Conservation (phyloP, 2,797 vertebrate species). For the Crenuchus spilurus region DNA sequence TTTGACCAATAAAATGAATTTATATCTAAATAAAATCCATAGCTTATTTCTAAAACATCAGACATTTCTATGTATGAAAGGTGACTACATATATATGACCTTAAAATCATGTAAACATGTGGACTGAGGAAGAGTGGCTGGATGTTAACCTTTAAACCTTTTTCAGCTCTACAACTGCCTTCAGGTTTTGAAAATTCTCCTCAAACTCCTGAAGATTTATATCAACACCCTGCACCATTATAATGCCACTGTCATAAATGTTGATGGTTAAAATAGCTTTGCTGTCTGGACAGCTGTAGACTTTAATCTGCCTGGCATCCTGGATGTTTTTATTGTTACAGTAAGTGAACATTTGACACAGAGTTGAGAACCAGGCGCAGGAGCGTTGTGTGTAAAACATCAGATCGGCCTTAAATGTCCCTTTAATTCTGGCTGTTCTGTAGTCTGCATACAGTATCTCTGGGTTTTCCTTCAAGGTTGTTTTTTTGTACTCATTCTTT, state of each 20-base stretch:
- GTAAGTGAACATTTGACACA: not conserved
- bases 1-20: too few species aligned
- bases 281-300: not conserved
- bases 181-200: not conserved
- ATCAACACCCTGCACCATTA: not conserved
- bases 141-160: too few species aligned
- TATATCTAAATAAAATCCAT: too few species aligned
- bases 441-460: not conserved
- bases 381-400: not conserved
- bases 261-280: not conserved
- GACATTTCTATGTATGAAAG: too few species aligned
- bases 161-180: not conserved
- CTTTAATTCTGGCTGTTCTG: not conserved
- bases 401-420: not conserved
- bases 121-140: too few species aligned
- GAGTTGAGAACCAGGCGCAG: not conserved
- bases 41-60: too few species aligned
- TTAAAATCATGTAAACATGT: too few species aligned
- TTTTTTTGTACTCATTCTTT: not conserved
- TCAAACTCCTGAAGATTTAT: not conserved
- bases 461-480: not conserved
- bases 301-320: not conserved
- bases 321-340: not conserved
- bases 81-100: too few species aligned
- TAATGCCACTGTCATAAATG: not conserved